phyloP scores from a whole-genome alignment of 2,113 vertebrate species.

The Cryptotis parvus region DNA sequence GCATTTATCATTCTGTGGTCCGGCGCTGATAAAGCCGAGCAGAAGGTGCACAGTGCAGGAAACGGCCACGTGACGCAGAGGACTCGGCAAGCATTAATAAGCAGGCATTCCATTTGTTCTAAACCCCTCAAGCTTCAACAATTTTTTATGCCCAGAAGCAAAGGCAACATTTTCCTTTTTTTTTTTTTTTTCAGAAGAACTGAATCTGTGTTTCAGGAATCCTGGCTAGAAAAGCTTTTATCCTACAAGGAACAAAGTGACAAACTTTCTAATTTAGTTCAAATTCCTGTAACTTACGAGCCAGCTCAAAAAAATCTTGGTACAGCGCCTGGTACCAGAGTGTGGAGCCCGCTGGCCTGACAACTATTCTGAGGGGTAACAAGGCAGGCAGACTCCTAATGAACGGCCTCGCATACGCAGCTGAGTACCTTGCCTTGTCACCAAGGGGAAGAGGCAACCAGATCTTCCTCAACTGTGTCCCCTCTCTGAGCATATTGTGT shows the following conservation, averaged over 20 bases:
- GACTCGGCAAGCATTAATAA: constrained; percentile 57
- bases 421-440: constrained; percentile 47
- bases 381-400: constrained; percentile 74
- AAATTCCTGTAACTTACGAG: constrained; percentile 79
- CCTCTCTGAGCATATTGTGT: neutral
- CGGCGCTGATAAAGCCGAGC: constrained; percentile 43
- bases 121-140: constrained; percentile 5
- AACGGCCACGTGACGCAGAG: constrained; percentile 23
- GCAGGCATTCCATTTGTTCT: constrained; percentile 60
- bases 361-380: constrained; percentile 76
- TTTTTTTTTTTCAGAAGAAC: constrained; percentile 56
- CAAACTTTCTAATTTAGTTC: constrained; percentile 80
- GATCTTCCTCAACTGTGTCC: too few relatives aligned
- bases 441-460: neutral
- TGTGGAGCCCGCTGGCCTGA: constrained; percentile 60
- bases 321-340: constrained; percentile 58
- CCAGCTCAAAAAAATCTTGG: constrained; percentile 58
- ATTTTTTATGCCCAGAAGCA: constrained; percentile 50
- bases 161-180: constrained; percentile 46
- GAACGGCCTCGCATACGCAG: constrained; percentile 59
- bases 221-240: constrained; percentile 61
- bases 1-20: constrained; percentile 45
- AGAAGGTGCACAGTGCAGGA: constrained; percentile 8
- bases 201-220: constrained; percentile 59
- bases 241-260: constrained; percentile 69